Evolutionary conservation across 1,140 invertebrate genomes (phyloP), one percentile per base, ranked within the genome.

Genomic region (Lycorma delicatula): DNA sequence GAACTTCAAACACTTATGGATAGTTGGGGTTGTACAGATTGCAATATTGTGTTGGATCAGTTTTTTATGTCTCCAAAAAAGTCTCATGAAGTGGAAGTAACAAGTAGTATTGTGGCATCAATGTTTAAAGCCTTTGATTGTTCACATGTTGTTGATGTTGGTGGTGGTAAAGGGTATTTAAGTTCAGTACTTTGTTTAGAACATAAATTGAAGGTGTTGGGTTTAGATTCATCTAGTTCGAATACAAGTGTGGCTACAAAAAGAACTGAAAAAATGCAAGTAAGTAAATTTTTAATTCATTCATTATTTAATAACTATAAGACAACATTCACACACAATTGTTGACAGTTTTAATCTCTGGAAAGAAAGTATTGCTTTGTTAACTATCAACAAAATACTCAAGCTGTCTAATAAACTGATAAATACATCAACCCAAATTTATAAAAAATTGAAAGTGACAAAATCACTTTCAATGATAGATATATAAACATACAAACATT

Each of bases 161-260:
- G 91, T 0, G 90, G 90, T 71, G 91, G 91, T 0, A 88, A 89
- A 70, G 91, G 89, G 0, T 90, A 93, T 72, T 72, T 93, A 0
- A 86, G 86, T 27, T 83, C 83, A 0, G 77, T 85, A 52, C 71
- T 94, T 44, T 78, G 84, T 1, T 76, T 90, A 3, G 76, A 82
- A 54, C 81, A 87, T 72, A 70, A 79, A 6, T 71, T 89, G 49
- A 81, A 81, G 22, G 85, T 91, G 25, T 72, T 93, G 3, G 89
- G 88, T 3, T 78, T 94, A 1, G 91, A 94, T 74, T 83, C 84
- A 18, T 83, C 80, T 23, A 64, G 73, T 47, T 67, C 69, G 11
- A 86, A 86, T 68, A 82, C 81, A 0, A 71, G 78, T 56, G 79
- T 82, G 60, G 85, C 86, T 29, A 71, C 77, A 26, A 74, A 75